Base-by-base conservation (phyloP, 2,113 vertebrate species). In the Rhagologus leucostigma region DNA sequence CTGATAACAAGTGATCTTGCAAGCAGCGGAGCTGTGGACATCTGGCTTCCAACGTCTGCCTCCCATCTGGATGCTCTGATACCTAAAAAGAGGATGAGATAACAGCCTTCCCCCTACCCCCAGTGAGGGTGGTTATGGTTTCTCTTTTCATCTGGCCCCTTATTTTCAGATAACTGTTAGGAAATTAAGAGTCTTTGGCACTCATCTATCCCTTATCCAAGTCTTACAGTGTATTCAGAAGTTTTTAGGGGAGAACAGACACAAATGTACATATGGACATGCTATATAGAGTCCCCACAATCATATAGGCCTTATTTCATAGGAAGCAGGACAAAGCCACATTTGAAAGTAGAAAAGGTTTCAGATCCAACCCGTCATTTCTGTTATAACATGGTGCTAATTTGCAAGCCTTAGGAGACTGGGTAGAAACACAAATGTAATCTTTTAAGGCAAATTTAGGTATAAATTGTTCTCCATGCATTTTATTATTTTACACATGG, bases 61-160 rank as follows among this genome's bases (percentile, higher is more conserved):
- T 84, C 33, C 79, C 83, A 47, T 88, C 75, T 92, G 96, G 90
- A 47, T 78, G 89, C 71, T 65, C 68, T 52, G 94, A 89, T 95
- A 93, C 1, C 46, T 52, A 53, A 69, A 75, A 88, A 55, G 37
- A 70, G 49, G 63, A 30, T 53, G 82, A 67, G 83, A 81, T 90
- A 93, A 87, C 35, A 60, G 55, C 47, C 63, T 83, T 92, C 46
- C 33, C 46, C 27, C 46, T 53, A 4, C 32, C 46, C 11, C 5
- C 32, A 86, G 52, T 78, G 42, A 81, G 79, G 13, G 42, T 88
- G 68, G 47, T 90, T 32, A 62, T 95, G 55, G 42, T 50, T 95
- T 95, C 64, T 83, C 30, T 64, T 87, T 88, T 65, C 63, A 17
- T 65, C 59, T 69, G 19, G 32, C 8, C 10, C 5, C 30, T 67